Conservation (phyloP, 2,797 vertebrate genomes). For the Enteromius treurensis region DNA sequence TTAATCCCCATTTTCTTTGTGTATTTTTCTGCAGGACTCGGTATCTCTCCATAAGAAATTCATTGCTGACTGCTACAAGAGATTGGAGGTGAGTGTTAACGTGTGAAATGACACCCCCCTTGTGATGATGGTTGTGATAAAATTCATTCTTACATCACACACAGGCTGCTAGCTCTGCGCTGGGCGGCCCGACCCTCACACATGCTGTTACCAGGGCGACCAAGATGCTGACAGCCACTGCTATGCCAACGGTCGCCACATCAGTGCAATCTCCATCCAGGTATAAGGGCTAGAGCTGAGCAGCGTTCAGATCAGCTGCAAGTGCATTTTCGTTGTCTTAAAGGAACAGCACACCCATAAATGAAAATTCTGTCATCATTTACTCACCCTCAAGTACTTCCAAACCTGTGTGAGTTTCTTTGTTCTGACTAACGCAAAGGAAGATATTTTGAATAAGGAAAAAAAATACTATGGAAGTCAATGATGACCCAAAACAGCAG, state of each 20-base stretch:
- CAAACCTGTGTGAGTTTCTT: too few relatives aligned
- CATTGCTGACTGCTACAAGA: slow-evolving; percentile 98
- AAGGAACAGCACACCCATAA: too few relatives aligned
- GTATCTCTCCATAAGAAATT: slow-evolving; percentile 99
- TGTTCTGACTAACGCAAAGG: too few relatives aligned
- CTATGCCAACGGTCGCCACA: slow-evolving; percentile 98
- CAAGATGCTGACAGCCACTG: slow-evolving; percentile 98
- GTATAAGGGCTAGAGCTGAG: slow-evolving; percentile 75
- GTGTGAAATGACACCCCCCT: neutral
- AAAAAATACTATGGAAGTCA: too few relatives aligned
- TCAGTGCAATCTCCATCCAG: slow-evolving; percentile 99
- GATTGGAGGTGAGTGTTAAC: slow-evolving; percentile 86
- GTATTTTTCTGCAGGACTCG: slow-evolving; percentile 86
- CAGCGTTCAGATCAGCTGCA: slow-evolving; percentile 52
- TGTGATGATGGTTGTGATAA: neutral
- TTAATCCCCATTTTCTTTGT: neutral
- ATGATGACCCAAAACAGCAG: too few relatives aligned
- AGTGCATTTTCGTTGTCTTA: neutral
- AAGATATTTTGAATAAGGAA: too few relatives aligned
- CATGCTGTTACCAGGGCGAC: slow-evolving; percentile 98
- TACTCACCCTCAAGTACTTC: too few relatives aligned
- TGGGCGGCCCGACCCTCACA: slow-evolving; percentile 95
- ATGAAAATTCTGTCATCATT: too few relatives aligned
- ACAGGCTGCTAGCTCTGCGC: slow-evolving; percentile 93
- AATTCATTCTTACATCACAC: slow-evolving; percentile 14